Evolutionary conservation across 2,113 vertebrate species (phyloP), one percentile per base, ranked within the genome.

Genomic region (Struthio camelus): DNA sequence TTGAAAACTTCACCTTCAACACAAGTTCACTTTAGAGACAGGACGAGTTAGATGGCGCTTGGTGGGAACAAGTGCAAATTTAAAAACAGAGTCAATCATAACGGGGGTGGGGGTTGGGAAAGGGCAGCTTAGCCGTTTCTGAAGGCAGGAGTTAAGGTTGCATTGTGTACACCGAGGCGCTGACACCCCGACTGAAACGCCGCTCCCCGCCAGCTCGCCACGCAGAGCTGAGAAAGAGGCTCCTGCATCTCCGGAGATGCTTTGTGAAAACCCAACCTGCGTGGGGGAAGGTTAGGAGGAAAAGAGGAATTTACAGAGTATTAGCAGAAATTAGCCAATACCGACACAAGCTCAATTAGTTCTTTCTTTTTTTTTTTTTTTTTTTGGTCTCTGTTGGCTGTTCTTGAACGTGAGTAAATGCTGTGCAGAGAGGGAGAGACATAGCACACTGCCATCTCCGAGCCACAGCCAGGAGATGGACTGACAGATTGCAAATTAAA

Each of bases 1-100:
- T 90, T 95, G 97, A 96, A 97, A 97, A 97, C 95, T 96, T 98
- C 96, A 98, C 98, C 98, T 98, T 97, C 97, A 93, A n/a, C 96
- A 94, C 88, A 97, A 97, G 94, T 98, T 98, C 96, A 96, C 94
- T 97, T 90, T 58, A 51, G 84, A 96, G 96, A 82, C 89, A 93
- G 94, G 87, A 80, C 69, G 88, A 91, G 84, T 75, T 96, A 82
- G 80, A 80, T 61, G 66, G 91, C 80, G 61, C 79, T 97, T 62
- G 89, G 82, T 97, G 93, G 93, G 84, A 87, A 96, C 87, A 96
- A 96, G 71, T 88, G 83, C 75, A 95, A 70, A 92, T 92, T 96
- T 95, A 83, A 87, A 92, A 88, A 50, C 84, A 67, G 83, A 96
- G 93, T 97, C 91, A 92, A 92, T 71, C 83, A 42, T 56, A 76